These are phyloP conservation scores for Parazoanthus darwini DNA, from an alignment of 92 coral and sea anemone genomes.

Conservation along the genomic window DNA sequence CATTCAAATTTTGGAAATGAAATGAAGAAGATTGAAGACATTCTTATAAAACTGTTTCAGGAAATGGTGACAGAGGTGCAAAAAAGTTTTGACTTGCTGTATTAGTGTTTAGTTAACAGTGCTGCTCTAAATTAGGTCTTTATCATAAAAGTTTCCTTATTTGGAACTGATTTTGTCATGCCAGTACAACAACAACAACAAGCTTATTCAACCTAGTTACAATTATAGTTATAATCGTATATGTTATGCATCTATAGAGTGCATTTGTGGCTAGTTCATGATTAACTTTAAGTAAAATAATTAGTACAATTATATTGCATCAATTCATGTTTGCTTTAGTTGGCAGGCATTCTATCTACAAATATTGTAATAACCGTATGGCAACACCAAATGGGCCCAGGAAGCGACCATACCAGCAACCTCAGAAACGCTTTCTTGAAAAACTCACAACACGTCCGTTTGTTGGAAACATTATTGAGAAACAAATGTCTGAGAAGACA, in stretches of 20 bases:
- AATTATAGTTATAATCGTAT: too few relatives aligned
- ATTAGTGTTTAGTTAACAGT: too few relatives aligned
- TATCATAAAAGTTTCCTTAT: too few relatives aligned
- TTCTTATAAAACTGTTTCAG: too few relatives aligned
- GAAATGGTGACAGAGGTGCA: too few relatives aligned
- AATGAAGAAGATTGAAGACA: background rate
- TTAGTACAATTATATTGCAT: background rate
- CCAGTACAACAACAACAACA: too few relatives aligned
- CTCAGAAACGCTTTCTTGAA: background rate
- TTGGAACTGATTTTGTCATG: too few relatives aligned
- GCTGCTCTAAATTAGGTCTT: too few relatives aligned
- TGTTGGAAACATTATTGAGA: background rate
- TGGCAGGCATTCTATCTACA: background rate
- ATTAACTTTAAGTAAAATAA: too few relatives aligned
- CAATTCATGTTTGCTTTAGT: background rate
- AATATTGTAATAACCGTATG: background rate
- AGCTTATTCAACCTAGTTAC: too few relatives aligned
- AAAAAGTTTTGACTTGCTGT: too few relatives aligned
- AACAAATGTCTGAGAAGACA: background rate
- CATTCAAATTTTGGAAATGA: too few relatives aligned
- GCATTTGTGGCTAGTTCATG: background rate
- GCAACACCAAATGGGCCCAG: slow-evolving; percentile 4
- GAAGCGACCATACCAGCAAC: background rate
- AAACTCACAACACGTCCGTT: background rate
- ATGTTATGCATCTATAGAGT: background rate